A percentile compares a stretch with the other conserved stretches of the same genome.
phyloP scores from a whole-genome alignment of 1,140 invertebrate genomes.

The Drosophila pruinosa region DNA sequence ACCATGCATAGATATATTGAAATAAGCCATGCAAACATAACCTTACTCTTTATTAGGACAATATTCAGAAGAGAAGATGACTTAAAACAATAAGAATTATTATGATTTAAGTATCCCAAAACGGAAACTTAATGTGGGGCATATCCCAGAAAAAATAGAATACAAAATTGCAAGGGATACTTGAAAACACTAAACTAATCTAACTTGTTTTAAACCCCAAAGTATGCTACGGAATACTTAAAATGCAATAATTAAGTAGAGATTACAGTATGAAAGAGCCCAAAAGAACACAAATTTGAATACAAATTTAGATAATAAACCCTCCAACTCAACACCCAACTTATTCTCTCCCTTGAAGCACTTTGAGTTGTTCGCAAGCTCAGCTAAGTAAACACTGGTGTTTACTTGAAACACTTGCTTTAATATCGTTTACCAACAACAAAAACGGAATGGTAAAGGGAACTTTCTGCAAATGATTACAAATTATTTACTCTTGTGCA shows the following conservation, averaged over 20 bases:
- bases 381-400: background rate
- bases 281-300: background rate
- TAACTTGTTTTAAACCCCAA: background rate
- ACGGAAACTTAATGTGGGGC: no score
- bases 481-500: slow-evolving; percentile 14
- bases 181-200: no score
- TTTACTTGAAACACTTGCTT: slow-evolving; percentile 10
- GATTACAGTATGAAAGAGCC: background rate
- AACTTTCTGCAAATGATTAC: slow-evolving; percentile 11
- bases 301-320: background rate
- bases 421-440: slow-evolving; percentile 9
- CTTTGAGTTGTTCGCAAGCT: background rate
- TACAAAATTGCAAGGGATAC: no score
- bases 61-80: no score
- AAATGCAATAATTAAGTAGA: background rate
- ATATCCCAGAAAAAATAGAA: no score
- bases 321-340: background rate
- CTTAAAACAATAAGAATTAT: no score
- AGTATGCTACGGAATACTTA: background rate
- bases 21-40: no score
- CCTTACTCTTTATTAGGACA: no score
- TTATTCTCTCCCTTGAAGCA: background rate
- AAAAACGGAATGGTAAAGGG: background rate
- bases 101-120: no score
- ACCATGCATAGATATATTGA: no score